A percentile compares a stretch with the other conserved stretches of the same genome.
Evolutionary conservation across 1,140 invertebrate genomes (phyloP).

Genomic region (Vanessa tameamea): DNA sequence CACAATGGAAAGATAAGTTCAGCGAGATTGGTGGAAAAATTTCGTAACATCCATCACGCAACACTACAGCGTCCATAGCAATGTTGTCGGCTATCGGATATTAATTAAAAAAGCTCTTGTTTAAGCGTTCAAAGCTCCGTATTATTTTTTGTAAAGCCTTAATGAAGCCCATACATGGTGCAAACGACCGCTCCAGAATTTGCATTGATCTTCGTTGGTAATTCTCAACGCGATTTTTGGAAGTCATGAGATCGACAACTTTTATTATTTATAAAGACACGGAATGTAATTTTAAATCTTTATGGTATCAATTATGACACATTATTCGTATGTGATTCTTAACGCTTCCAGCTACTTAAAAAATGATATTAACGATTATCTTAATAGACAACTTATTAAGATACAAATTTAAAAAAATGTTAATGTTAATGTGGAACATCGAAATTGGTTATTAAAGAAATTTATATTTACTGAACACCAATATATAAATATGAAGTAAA

Average conservation of each 20-base stretch:
- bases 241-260: neutral
- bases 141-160: conserved; percentile 61
- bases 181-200: conserved; percentile 62
- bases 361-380: no score
- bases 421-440: no score
- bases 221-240: conserved; percentile 29
- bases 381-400: no score
- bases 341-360: no score
- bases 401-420: no score
- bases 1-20: conserved; percentile 43
- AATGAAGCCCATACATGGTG: conserved; percentile 71
- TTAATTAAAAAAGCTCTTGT: conserved; percentile 64
- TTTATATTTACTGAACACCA: no score
- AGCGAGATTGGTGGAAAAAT: conserved; percentile 31
- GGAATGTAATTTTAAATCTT: neutral
- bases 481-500: no score
- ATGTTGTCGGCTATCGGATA: conserved; percentile 44
- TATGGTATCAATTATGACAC: neutral
- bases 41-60: conserved; percentile 44
- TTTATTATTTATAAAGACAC: conserved; percentile 5
- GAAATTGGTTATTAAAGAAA: no score
- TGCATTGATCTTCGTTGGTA: conserved; percentile 59
- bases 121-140: conserved; percentile 52
- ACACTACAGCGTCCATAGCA: conserved; percentile 31
- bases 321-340: no score